A percentile compares a stretch with the other conserved stretches of the same genome.
Evolutionary conservation across 2,113 vertebrate genomes (phyloP).

Genomic region (Platycercus adscitus): DNA sequence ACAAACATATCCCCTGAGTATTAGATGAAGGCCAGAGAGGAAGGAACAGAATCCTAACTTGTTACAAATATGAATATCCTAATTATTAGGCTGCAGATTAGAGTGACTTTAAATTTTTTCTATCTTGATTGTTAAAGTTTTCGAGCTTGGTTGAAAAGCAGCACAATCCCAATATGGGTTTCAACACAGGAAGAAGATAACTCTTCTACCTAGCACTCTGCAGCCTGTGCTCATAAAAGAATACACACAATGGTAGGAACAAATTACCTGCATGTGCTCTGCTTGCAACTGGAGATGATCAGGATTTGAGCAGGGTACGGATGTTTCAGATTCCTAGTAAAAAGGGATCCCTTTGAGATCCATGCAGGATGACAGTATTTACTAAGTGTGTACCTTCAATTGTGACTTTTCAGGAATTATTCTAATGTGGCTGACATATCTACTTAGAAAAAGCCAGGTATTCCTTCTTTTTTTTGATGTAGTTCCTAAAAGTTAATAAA

Average conservation of each 20-base stretch:
- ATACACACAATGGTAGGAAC: neutral
- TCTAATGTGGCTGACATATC: neutral
- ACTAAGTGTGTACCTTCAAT: neutral
- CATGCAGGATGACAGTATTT: neutral
- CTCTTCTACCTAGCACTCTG: neutral
- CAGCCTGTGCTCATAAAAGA: neutral
- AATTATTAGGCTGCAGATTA: neutral
- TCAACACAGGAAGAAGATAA: neutral
- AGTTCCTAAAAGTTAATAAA: neutral
- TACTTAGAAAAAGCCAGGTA: neutral
- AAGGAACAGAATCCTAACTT: neutral
- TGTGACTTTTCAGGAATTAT: neutral
- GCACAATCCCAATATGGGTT: neutral
- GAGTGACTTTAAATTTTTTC: neutral
- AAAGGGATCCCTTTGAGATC: neutral
- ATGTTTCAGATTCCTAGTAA: neutral
- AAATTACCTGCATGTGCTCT: neutral
- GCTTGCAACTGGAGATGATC: neutral
- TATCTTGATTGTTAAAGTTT: neutral
- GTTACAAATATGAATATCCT: neutral
- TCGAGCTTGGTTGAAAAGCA: neutral
- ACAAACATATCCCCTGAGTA: neutral
- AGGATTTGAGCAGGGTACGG: neutral
- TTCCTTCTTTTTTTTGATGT: neutral
- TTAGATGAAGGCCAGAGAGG: neutral